phyloP scores from a whole-genome alignment of 2,888 invertebrate genomes.

The Cataglyphis cursor region DNA sequence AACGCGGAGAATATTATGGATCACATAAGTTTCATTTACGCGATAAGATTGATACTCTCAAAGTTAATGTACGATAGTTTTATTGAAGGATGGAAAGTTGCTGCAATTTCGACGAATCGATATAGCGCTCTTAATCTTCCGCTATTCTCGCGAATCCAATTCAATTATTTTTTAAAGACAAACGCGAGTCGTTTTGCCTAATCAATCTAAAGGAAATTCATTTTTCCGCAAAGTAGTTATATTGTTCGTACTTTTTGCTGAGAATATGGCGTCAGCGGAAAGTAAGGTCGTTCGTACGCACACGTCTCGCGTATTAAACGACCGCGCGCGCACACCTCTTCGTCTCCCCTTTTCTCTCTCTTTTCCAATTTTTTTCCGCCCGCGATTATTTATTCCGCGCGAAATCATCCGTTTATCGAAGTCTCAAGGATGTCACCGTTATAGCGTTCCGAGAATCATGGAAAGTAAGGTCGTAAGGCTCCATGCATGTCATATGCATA shows the following conservation, averaged over 20 bases:
- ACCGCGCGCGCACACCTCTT: neutral
- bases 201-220: neutral
- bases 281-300: constrained; percentile 41
- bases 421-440: constrained; percentile 53
- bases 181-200: neutral
- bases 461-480: constrained; percentile 67
- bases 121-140: constrained; percentile 14
- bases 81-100: neutral
- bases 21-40: constrained; percentile 24
- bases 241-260: neutral
- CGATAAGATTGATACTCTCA: constrained; percentile 25
- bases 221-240: neutral
- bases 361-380: constrained; percentile 35
- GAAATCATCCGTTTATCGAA: constrained; percentile 45
- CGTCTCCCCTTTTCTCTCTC: neutral
- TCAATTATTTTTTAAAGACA: neutral
- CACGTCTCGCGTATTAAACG: constrained; percentile 38
- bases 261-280: constrained; percentile 33
- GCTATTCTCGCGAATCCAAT: neutral
- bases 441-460: constrained; percentile 66
- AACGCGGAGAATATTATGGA: constrained; percentile 28
- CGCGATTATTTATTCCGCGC: constrained; percentile 49
- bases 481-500: constrained; percentile 37
- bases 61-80: neutral
- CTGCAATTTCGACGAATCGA: constrained; percentile 15